phyloP scores from a whole-genome alignment of 1,140 invertebrate species.

The Acromyrmex charruanus region DNA sequence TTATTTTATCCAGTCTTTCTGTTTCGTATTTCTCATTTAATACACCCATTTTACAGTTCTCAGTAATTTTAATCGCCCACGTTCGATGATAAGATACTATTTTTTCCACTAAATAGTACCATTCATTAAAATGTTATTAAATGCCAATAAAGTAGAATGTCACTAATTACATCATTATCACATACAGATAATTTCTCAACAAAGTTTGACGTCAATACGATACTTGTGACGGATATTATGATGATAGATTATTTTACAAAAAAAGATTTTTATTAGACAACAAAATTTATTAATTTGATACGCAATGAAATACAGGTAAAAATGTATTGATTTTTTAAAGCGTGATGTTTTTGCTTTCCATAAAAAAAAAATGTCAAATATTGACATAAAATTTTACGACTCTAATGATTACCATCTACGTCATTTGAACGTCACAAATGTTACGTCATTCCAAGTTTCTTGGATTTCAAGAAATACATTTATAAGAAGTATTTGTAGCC shows the following conservation, averaged over 20 bases:
- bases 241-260: conserved; percentile 1
- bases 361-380: background rate
- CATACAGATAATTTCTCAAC: conserved; percentile 10
- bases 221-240: conserved; percentile 20
- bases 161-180: conserved; percentile 22
- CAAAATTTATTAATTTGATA: background rate
- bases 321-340: background rate
- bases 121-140: conserved; percentile 51
- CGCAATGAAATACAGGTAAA: background rate
- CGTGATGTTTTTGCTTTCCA: background rate
- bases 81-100: background rate
- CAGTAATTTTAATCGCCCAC: conserved; percentile 14
- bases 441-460: conserved; percentile 53
- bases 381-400: conserved; percentile 27
- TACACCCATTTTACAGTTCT: background rate
- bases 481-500: no score
- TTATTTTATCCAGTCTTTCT: conserved; percentile 23
- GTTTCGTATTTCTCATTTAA: background rate
- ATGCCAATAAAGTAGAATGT: conserved; percentile 23
- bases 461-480: background rate
- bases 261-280: background rate
- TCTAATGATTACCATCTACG: conserved; percentile 44
- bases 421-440: conserved; percentile 49
- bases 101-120: background rate
- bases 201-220: conserved; percentile 50